Evolutionary conservation across 2,797 vertebrate species (phyloP).

Genomic region (Adrianichthys oophorus): DNA sequence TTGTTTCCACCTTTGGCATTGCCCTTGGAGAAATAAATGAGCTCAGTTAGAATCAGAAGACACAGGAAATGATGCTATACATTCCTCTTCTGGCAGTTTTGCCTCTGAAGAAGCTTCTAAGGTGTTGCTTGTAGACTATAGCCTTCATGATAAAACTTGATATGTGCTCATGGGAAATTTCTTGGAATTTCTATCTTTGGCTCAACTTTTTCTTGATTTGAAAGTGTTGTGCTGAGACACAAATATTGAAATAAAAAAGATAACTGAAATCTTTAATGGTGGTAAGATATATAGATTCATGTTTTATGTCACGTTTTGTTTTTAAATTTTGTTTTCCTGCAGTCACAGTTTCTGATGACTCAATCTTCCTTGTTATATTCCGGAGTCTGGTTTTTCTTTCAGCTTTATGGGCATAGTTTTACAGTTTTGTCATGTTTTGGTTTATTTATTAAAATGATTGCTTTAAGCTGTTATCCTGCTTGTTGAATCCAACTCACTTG

Average conservation of each 20-base stretch:
- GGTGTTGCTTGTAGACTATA: background rate
- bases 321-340: too few species aligned
- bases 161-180: background rate
- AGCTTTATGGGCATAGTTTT: too few species aligned
- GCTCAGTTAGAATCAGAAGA: slow-evolving; percentile 10
- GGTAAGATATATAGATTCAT: too few species aligned
- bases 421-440: too few species aligned
- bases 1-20: slow-evolving; percentile 27
- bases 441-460: too few species aligned
- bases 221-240: background rate
- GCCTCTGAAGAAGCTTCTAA: slow-evolving; percentile 8
- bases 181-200: background rate
- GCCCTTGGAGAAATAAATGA: slow-evolving; percentile 50
- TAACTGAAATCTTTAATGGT: background rate
- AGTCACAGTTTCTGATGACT: too few species aligned
- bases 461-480: too few species aligned
- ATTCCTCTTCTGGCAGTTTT: slow-evolving; percentile 38
- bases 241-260: background rate
- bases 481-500: too few species aligned
- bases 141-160: slow-evolving; percentile 24
- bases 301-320: too few species aligned
- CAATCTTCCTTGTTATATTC: too few species aligned
- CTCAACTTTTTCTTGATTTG: background rate
- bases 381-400: too few species aligned
- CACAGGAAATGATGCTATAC: slow-evolving; percentile 18